Conservation (phyloP, 2,888 invertebrate species). For the Chaitophorus viminalis region DNA sequence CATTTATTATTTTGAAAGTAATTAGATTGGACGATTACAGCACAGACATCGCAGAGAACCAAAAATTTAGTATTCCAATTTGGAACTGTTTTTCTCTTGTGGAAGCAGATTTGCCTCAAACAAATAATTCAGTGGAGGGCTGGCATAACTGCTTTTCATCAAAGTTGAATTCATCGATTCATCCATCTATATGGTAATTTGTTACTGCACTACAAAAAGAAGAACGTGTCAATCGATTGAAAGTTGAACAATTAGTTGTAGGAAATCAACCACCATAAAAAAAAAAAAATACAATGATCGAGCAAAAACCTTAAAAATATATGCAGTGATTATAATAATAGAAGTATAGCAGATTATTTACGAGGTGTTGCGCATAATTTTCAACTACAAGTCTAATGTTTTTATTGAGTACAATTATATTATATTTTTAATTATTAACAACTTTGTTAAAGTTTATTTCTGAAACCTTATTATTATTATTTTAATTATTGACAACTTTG, state of each 20-base stretch:
- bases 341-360: neutral
- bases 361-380: neutral
- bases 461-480: too few relatives aligned
- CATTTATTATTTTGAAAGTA: slow-evolving; percentile 18
- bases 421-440: too few relatives aligned
- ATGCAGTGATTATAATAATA: neutral
- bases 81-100: slow-evolving; percentile 16
- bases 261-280: neutral
- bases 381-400: neutral
- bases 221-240: slow-evolving; percentile 13
- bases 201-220: slow-evolving; percentile 3
- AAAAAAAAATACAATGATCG: neutral
- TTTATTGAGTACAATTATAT: too few relatives aligned
- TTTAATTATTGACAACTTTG: too few relatives aligned
- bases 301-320: slow-evolving; percentile 4
- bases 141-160: neutral
- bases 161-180: slow-evolving; percentile 11
- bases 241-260: neutral
- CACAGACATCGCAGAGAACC: neutral
- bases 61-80: neutral
- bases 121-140: neutral
- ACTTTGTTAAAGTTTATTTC: too few relatives aligned
- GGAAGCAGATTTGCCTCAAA: neutral
- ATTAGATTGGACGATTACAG: neutral
- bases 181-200: slow-evolving; percentile 3